Evolutionary conservation across 2,113 vertebrate genomes (phyloP), one percentile per base, ranked within the genome.

Genomic region (Ahaetulla prasina): DNA sequence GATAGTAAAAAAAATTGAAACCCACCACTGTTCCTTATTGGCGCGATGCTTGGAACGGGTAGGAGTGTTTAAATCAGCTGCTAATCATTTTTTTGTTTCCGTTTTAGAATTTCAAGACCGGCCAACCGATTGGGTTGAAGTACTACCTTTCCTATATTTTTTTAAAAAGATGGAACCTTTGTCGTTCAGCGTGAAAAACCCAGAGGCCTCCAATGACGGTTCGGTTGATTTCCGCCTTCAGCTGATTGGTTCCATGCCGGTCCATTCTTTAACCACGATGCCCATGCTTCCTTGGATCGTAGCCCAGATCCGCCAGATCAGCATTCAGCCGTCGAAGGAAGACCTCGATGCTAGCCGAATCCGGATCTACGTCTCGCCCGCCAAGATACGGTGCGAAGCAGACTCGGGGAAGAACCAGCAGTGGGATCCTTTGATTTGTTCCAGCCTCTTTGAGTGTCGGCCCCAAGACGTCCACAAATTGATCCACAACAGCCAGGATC

Each of bases 281-380:
- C 95, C 99, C 87, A 98, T 99, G 98, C 97, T 99, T 89, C 99
- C 99, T 0, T 99, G 99, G 99, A 98, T 99, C 80, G 98, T 99
- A 96, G 98, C 99, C 0, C 98, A 99, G 96, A 98, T 99, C 89
- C 97, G 97, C 49, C 97, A 94, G 80, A 96, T 97, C 45, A 97
- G 96, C 80, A 49, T 87, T 27, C 96, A 94, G 94, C 92, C 96
- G 89, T 94, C 94, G 96, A 95, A 93, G 91, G 97, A 95, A 89
- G 94, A 92, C 1, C 90, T 90, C 3, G 84, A 9, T 0, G 0
- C 23, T 94, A 96, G 60, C 80, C 95, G 94, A 39, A 97, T 99
- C 89, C 95, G 97, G 47, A 97, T 99, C 2, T 96, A 96, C 43
- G 96, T 99, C 89, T 98, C 98, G 0, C 97, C 98, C 16, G 96